These are phyloP conservation scores for Arion vulgaris DNA, from an alignment of 1,140 invertebrate species.

Conservation along the genomic window DNA sequence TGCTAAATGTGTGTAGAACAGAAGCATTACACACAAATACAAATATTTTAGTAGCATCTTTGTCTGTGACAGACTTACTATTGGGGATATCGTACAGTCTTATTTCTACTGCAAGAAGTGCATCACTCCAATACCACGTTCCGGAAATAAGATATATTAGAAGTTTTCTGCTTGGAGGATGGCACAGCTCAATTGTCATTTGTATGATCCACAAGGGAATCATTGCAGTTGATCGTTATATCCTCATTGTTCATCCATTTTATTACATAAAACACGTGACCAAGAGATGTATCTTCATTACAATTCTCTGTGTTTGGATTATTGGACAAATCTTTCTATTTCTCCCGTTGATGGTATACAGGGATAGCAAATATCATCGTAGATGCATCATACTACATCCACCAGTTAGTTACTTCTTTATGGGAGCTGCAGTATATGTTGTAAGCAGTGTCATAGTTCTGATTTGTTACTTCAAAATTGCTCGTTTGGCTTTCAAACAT, in stretches of 20 bases:
- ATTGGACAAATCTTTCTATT: neutral
- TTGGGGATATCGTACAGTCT: neutral
- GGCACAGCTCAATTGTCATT: neutral
- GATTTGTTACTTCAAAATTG: neutral
- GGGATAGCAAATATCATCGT: neutral
- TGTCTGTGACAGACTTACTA: neutral
- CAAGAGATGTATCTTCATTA: neutral
- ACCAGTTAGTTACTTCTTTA: neutral
- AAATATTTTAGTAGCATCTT: too few species aligned
- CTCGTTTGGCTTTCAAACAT: neutral
- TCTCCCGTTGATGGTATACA: neutral
- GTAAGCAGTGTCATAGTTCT: neutral
- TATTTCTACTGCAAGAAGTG: neutral
- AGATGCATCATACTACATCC: neutral
- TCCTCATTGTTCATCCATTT: neutral
- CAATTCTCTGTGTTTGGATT: neutral
- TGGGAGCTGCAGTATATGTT: neutral
- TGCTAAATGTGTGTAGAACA: too few species aligned
- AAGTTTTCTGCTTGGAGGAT: neutral
- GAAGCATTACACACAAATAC: too few species aligned
- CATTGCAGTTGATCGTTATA: neutral
- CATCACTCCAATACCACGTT: neutral
- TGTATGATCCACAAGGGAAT: neutral
- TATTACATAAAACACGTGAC: neutral
- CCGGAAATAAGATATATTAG: neutral